A percentile compares a stretch with the other conserved stretches of the same genome.
These are phyloP conservation scores for Anoura caudifer DNA, from an alignment of 2,113 vertebrate genomes.

Conservation along the genomic window DNA sequence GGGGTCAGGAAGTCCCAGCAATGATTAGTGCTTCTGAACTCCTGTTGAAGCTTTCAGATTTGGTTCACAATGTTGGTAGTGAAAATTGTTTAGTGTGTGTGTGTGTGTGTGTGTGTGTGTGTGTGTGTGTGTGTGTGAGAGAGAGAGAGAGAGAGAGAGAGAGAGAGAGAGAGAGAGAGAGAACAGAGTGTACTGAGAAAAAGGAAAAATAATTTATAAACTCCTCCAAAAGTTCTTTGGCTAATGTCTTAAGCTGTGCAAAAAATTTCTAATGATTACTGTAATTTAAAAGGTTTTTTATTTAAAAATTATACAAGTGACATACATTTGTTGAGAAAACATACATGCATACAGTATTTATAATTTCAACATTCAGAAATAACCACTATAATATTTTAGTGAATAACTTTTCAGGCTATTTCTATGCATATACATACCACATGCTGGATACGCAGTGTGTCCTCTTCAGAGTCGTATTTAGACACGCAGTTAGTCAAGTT, in stretches of 20 bases:
- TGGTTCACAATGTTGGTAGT: background rate
- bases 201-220: background rate
- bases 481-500: no score
- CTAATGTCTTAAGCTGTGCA: background rate
- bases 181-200: background rate
- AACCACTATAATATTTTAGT: background rate
- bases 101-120: background rate
- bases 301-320: background rate
- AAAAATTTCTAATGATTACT: background rate
- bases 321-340: background rate
- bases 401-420: background rate
- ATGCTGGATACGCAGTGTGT: no score
- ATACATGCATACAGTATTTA: background rate
- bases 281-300: background rate
- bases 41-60: background rate
- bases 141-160: no score
- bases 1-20: background rate
- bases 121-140: no score
- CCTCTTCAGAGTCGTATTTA: no score
- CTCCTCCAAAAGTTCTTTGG: background rate
- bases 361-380: background rate
- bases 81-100: background rate
- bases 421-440: background rate
- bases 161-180: no score
- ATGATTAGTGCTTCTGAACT: background rate